These are phyloP conservation scores for Dendroctonus ponderosae DNA, from an alignment of 1,140 invertebrate species.

Conservation along the genomic window DNA sequence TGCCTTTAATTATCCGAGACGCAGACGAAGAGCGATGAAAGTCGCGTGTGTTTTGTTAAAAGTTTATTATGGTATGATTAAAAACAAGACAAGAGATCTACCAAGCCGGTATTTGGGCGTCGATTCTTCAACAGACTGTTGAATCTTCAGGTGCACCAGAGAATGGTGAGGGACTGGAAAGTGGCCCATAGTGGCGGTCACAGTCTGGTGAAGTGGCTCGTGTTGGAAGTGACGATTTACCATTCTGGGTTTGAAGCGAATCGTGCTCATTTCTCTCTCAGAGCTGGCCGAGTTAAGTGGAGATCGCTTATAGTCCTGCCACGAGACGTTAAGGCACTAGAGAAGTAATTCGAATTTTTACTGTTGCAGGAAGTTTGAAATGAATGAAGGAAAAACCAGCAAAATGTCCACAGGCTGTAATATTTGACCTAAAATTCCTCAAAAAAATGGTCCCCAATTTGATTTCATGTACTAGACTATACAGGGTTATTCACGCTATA, in stretches of 20 bases:
- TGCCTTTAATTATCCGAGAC: neutral
- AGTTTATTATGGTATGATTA: constrained; percentile 25
- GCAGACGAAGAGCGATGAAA: constrained; percentile 20
- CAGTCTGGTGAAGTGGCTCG: neutral
- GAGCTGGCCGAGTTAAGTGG: constrained; percentile 3
- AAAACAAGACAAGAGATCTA: constrained; percentile 25
- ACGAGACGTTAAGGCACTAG: neutral
- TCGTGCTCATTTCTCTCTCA: constrained; percentile 18
- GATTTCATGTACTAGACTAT: too few relatives aligned
- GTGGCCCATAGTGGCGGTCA: neutral
- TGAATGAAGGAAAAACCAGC: too few relatives aligned
- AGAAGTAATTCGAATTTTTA: too few relatives aligned
- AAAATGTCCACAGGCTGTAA: neutral
- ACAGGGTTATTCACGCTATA: too few relatives aligned
- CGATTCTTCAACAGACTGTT: constrained; percentile 3
- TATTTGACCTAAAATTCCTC: too few relatives aligned
- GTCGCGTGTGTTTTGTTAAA: constrained; percentile 27
- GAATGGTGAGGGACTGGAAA: too few relatives aligned
- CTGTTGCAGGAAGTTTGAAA: too few relatives aligned
- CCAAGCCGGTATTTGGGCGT: constrained; percentile 14
- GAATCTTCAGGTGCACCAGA: too few relatives aligned
- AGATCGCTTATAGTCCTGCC: neutral
- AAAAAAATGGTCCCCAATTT: too few relatives aligned
- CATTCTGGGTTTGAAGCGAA: neutral
- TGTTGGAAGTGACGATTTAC: neutral